A percentile compares a stretch with the other conserved stretches of the same genome.
Conservation (phyloP, 2,113 vertebrate species). For the Gobio gobio region DNA sequence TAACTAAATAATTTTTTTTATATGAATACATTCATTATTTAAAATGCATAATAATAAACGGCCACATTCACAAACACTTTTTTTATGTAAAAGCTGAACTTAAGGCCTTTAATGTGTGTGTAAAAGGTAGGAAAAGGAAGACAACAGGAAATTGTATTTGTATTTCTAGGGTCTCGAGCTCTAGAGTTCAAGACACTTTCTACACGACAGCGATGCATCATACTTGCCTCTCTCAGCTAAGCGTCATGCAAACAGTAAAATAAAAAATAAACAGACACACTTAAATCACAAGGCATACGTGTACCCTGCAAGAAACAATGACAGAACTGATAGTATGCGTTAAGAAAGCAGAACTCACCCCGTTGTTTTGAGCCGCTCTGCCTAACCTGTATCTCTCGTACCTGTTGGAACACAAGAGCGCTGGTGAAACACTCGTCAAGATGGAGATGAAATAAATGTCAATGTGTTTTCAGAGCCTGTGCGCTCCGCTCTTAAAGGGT, state of each 20-base stretch:
- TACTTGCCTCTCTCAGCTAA: conserved; percentile 78
- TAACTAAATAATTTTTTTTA: background rate
- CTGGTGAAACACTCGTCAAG: background rate
- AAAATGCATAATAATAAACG: background rate
- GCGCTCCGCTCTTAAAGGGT: background rate
- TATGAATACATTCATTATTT: background rate
- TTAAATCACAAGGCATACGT: background rate
- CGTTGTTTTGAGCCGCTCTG: conserved; percentile 86
- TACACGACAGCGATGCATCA: conserved; percentile 32
- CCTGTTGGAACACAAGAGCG: conserved; percentile 69
- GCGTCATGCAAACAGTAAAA: conserved; percentile 67
- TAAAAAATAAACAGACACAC: conserved; percentile 51
- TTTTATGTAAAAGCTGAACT: background rate
- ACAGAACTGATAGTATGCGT: background rate
- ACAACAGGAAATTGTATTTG: background rate
- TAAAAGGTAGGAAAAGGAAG: background rate
- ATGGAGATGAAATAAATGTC: conserved; percentile 10
- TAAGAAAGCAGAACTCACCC: conserved; percentile 77
- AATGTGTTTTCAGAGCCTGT: background rate
- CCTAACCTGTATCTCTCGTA: conserved; percentile 91
- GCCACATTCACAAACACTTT: background rate
- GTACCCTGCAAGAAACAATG: background rate
- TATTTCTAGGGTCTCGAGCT: background rate
- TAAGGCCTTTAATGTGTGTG: background rate
- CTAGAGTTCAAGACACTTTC: background rate